Conservation (phyloP, 2,797 vertebrate genomes). For the Pteropus rufus region DNA sequence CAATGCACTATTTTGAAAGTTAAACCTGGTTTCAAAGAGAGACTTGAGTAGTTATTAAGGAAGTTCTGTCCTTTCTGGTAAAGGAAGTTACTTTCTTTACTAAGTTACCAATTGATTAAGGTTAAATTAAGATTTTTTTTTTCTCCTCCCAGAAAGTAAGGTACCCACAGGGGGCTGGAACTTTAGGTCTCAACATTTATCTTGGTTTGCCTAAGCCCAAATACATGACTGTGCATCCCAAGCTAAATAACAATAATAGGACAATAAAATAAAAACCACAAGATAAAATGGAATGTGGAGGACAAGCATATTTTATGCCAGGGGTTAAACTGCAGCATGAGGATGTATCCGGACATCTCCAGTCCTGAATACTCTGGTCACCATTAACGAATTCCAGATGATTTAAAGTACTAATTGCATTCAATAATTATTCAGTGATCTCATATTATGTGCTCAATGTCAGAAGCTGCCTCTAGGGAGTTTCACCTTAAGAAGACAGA, state of each 20-base stretch:
- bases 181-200: background rate
- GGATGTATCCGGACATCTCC: background rate
- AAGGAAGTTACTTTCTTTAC: background rate
- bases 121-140: background rate
- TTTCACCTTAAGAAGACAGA: background rate
- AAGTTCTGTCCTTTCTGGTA: background rate
- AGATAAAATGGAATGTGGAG: conserved; percentile 22
- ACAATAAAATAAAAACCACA: conserved; percentile 38
- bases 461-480: background rate
- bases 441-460: background rate
- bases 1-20: background rate
- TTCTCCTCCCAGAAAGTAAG: background rate
- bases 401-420: background rate
- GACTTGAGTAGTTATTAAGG: background rate
- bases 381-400: background rate
- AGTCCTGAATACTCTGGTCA: background rate
- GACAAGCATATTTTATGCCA: conserved; percentile 14
- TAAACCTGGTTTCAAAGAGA: background rate
- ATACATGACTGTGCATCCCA: background rate
- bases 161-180: background rate
- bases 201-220: conserved; percentile 14
- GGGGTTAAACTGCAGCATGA: background rate
- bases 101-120: background rate
- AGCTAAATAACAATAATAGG: conserved; percentile 20
- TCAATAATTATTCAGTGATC: background rate